Conservation (phyloP, 92 coral and sea anemone species). For the Galaxea fascicularis region DNA sequence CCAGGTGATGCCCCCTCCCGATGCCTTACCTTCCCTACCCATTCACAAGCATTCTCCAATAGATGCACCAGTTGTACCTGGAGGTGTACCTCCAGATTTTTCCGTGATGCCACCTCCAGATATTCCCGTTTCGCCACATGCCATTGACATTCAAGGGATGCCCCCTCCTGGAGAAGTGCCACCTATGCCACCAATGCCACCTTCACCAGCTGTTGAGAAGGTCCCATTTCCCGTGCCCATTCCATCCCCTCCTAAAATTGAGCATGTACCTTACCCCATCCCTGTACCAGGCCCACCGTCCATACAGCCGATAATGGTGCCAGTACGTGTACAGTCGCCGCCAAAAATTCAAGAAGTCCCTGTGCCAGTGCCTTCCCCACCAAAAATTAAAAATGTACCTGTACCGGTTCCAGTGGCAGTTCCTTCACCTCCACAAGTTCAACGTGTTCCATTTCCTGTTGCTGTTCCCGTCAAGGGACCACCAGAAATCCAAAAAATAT, state of each 20-base stretch:
- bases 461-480: slow-evolving; percentile 82
- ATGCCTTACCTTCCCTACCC: neutral
- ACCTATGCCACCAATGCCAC: neutral
- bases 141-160: slow-evolving; percentile 8
- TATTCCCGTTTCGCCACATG: slow-evolving; percentile 46
- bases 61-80: neutral
- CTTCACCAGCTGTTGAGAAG: slow-evolving; percentile 7
- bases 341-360: slow-evolving; percentile 61
- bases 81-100: slow-evolving; percentile 4
- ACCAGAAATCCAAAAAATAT: slow-evolving; percentile 77
- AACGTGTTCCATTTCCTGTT: slow-evolving; percentile 87
- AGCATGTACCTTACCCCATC: slow-evolving; percentile 78
- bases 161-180: neutral
- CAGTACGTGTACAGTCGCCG: slow-evolving; percentile 56
- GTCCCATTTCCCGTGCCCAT: slow-evolving; percentile 58
- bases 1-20: slow-evolving; percentile 22
- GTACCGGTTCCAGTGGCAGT: slow-evolving; percentile 79
- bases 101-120: slow-evolving; percentile 26
- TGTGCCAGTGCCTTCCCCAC: slow-evolving; percentile 68
- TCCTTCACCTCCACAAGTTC: slow-evolving; percentile 80
- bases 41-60: neutral
- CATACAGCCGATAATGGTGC: slow-evolving; percentile 64
- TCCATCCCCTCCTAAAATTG: slow-evolving; percentile 47
- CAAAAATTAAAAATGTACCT: slow-evolving; percentile 61
- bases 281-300: slow-evolving; percentile 82